These are phyloP conservation scores for Cryptus viduatorius DNA, from an alignment of 2,888 invertebrate genomes.

Conservation along the genomic window DNA sequence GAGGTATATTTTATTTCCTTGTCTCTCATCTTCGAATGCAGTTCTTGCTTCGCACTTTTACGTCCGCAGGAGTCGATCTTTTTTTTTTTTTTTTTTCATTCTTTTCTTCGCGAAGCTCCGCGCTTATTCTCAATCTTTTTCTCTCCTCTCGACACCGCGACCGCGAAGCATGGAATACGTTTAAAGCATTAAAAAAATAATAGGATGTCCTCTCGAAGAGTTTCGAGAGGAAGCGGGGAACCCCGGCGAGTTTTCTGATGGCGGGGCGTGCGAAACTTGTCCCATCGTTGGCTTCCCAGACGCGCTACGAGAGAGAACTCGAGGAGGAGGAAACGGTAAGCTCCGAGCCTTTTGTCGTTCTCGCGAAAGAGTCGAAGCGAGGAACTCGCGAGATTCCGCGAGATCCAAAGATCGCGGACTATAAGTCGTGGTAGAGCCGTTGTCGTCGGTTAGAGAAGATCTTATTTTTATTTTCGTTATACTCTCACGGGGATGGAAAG, in stretches of 20 bases:
- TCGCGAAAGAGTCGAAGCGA: neutral
- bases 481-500: neutral
- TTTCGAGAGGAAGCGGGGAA: neutral
- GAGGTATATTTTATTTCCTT: conserved; percentile 59
- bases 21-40: conserved; percentile 38
- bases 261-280: conserved; percentile 53
- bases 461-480: conserved; percentile 60
- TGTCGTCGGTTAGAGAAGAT: conserved; percentile 5
- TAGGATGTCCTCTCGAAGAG: conserved; percentile 70
- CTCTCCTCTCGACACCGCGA: conserved; percentile 58
- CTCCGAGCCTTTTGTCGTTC: conserved; percentile 41
- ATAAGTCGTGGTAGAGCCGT: conserved; percentile 9
- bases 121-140: conserved; percentile 67
- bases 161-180: conserved; percentile 70
- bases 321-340: neutral
- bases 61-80: conserved; percentile 44
- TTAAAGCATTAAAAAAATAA: conserved; percentile 82
- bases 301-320: neutral
- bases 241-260: conserved; percentile 36
- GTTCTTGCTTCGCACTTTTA: conserved; percentile 59
- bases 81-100: conserved; percentile 24
- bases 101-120: conserved; percentile 7
- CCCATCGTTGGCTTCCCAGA: conserved; percentile 2
- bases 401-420: conserved; percentile 59
- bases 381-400: conserved; percentile 72